Percentiles rank a stretch among this genome's conserved stretches.
Conservation (phyloP, 2,888 invertebrate genomes). For the Resseliella maxima region DNA sequence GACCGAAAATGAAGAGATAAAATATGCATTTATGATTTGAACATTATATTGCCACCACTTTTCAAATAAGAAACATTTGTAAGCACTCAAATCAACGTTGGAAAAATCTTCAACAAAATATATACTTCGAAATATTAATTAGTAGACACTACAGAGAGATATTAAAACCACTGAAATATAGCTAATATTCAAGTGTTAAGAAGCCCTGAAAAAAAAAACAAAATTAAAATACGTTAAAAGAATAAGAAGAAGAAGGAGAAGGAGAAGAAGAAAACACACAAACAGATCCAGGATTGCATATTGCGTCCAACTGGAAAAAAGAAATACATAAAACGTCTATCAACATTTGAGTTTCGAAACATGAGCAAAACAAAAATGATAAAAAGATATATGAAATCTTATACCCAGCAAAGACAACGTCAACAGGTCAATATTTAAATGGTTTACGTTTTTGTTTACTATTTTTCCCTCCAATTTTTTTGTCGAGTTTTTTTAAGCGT, state of each 20-base stretch:
- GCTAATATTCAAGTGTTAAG: too few relatives aligned
- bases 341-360: background rate
- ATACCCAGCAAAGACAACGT: constrained; percentile 5
- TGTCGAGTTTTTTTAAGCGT: background rate
- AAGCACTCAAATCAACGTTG: background rate
- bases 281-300: background rate
- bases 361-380: constrained; percentile 47
- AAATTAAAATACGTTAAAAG: too few relatives aligned
- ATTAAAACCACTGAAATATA: too few relatives aligned
- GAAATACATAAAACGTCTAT: constrained; percentile 12
- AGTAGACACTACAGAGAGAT: background rate
- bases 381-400: constrained; percentile 30
- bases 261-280: background rate
- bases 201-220: too few relatives aligned
- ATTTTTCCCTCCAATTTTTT: constrained; percentile 54
- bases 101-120: background rate
- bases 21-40: constrained; percentile 42
- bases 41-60: background rate
- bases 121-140: constrained; percentile 10
- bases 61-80: background rate
- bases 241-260: background rate
- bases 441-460: constrained; percentile 54
- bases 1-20: constrained; percentile 32
- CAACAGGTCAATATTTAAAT: constrained; percentile 55
- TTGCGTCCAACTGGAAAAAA: constrained; percentile 35